These are phyloP conservation scores for Pogonomyrmex californicus DNA, from an alignment of 1,140 invertebrate genomes.

Conservation along the genomic window DNA sequence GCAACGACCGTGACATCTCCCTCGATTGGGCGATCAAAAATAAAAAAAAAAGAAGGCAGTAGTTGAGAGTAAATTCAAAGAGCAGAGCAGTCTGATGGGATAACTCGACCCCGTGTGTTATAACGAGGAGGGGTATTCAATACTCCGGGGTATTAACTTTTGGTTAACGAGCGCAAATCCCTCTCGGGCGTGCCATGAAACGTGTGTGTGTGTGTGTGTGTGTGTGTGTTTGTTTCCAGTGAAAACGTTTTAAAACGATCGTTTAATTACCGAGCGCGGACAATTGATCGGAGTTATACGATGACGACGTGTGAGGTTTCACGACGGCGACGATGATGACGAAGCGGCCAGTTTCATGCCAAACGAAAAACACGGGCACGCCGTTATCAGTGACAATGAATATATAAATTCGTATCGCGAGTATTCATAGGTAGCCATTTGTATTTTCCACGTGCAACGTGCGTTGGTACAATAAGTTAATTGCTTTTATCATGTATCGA, in stretches of 20 bases:
- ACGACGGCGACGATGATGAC: neutral
- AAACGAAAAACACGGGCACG: conserved; percentile 2
- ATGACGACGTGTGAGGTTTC: neutral
- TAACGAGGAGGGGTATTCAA: conserved; percentile 24
- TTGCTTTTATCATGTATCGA: conserved; percentile 31
- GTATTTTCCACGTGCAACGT: neutral
- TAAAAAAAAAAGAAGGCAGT: neutral
- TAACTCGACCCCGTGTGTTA: conserved; percentile 22
- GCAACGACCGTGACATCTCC: conserved; percentile 35
- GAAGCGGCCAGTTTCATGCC: conserved; percentile 9
- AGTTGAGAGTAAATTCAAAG: neutral
- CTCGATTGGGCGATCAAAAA: neutral
- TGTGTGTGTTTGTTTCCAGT: conserved; percentile 21
- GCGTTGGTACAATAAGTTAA: conserved; percentile 31
- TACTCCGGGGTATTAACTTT: conserved; percentile 32
- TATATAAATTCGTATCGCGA: conserved; percentile 11
- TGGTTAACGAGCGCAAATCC: conserved; percentile 15
- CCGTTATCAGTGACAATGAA: neutral
- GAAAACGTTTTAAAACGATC: conserved; percentile 10
- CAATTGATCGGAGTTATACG: conserved; percentile 10
- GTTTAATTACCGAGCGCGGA: conserved; percentile 45
- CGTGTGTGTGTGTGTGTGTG: neutral
- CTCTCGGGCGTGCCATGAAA: neutral
- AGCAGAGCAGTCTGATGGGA: conserved; percentile 1
- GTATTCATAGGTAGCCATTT: neutral